Evolutionary conservation across 2,888 invertebrate genomes (phyloP), one percentile per base, ranked within the genome.

Genomic region (Cataglyphis livida): DNA sequence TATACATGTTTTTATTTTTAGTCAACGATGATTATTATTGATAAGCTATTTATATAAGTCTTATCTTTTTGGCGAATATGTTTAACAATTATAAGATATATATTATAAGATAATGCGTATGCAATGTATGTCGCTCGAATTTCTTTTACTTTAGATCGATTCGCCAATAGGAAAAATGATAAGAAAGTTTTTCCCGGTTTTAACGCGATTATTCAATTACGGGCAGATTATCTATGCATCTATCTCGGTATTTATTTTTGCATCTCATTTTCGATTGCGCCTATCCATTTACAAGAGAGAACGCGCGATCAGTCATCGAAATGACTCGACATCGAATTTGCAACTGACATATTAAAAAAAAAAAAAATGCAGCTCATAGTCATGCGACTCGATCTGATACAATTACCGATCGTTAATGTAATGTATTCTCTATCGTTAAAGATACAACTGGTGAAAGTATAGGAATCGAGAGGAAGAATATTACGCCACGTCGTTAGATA

Each of bases 371-470:
- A 59, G 18, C 12, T 64, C 28, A n/a, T 28, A n/a, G 18, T 12
- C 38, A n/a, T 25, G 48, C 35, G 18, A 25, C 10, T 48, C 18
- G 7, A 74, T 35, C 21, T 51, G 18, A 62, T 15, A 15, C 61
- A 64, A 18, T 51, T 25, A 62, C 15, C 18, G 32, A n/a, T 7
- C 32, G 25, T 75, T 75, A 62, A 62, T 35, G 32, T 74, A 74
- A 74, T 18, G 18, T 35, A n/a, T 51, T 64, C 51, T 38, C 35
- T 18, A 21, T 62, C 21, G 35, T n/a, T 38, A 10, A 18, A 0
- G 38, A n/a, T 62, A 18, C 21, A 51, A 25, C 25, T 15, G 51
- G 57, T 76, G 66, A 76, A 76, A 76, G 75, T 76, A 38, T 38
- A 35, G 51, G 35, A 76, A 65, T 76, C 65, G 54, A 38, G 15